A percentile compares a stretch with the other conserved stretches of the same genome.
These are phyloP conservation scores for Synchiropus splendidus DNA, from an alignment of 2,113 vertebrate species.

Conservation along the genomic window DNA sequence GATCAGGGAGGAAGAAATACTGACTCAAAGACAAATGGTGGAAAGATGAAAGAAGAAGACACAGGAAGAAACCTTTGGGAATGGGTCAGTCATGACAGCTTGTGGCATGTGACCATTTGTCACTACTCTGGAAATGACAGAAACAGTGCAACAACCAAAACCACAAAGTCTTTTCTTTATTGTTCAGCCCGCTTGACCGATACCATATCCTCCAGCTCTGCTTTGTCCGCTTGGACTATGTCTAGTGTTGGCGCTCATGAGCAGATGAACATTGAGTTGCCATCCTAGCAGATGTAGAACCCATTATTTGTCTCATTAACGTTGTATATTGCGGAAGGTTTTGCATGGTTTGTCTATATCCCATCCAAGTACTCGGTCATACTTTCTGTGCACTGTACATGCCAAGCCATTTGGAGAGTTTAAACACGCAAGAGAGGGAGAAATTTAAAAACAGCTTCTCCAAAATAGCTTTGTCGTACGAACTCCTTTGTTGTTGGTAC, in stretches of 20 bases:
- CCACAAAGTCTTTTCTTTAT: slow-evolving; percentile 17
- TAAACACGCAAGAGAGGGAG: too few species aligned
- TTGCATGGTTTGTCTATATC: too few species aligned
- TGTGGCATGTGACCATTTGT: slow-evolving; percentile 34
- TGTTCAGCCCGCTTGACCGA: slow-evolving; percentile 9
- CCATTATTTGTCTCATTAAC: too few species aligned
- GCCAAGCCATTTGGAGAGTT: too few species aligned
- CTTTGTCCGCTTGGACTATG: slow-evolving; percentile 13
- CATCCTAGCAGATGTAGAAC: too few species aligned
- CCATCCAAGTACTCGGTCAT: too few species aligned
- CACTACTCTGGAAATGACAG: slow-evolving; percentile 31
- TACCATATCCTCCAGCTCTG: slow-evolving; percentile 4
- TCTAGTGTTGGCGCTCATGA: slow-evolving; percentile 1
- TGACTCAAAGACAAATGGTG: slow-evolving; percentile 10
- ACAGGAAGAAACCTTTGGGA: slow-evolving; percentile 7
- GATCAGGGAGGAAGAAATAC: neutral
- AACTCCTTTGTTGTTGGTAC: too few species aligned
- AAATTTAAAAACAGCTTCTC: too few species aligned
- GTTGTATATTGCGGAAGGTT: too few species aligned
- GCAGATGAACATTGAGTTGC: slow-evolving; percentile 2
- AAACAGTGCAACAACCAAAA: slow-evolving; percentile 14
- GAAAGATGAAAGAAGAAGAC: slow-evolving; percentile 1
- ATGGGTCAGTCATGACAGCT: slow-evolving; percentile 17
- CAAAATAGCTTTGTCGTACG: too few species aligned
- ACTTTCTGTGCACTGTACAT: too few species aligned